A percentile compares a stretch with the other conserved stretches of the same genome.
Evolutionary conservation across 2,888 invertebrate genomes (phyloP).

Genomic region (Drosophila austrosaltans): DNA sequence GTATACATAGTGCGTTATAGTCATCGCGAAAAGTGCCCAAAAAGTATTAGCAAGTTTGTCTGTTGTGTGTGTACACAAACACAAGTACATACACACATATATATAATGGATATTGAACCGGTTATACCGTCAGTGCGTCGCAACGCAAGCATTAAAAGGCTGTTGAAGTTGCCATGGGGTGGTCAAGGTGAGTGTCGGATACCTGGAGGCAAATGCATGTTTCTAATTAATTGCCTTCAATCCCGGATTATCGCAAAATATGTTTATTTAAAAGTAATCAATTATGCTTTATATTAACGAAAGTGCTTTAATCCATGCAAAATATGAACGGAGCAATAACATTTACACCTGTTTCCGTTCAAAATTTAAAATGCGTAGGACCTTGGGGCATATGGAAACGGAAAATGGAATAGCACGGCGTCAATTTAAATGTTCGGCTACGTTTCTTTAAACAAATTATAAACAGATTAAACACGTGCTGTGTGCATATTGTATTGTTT

Average conservation of each 20-base stretch:
- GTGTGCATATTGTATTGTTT: constrained; percentile 26
- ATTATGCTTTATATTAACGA: constrained; percentile 2
- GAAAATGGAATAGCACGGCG: constrained; percentile 15
- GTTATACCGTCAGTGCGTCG: constrained; percentile 77
- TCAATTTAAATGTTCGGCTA: constrained; percentile 11
- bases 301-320: not conserved
- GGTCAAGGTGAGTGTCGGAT: constrained; percentile 77
- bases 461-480: constrained; percentile 37
- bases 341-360: constrained; percentile 10
- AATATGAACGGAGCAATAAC: not conserved
- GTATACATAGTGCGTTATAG: not conserved
- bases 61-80: not conserved
- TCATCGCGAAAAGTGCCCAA: constrained; percentile 9
- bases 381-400: not conserved
- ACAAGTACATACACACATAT: constrained; percentile 5
- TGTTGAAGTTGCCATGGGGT: constrained; percentile 81
- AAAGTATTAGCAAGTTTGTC: constrained; percentile 5
- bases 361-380: not conserved
- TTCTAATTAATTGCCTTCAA: constrained; percentile 8
- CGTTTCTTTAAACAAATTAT: constrained; percentile 29
- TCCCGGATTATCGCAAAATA: constrained; percentile 2
- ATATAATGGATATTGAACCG: constrained; percentile 71
- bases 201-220: constrained; percentile 19
- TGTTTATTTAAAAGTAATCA: constrained; percentile 1
- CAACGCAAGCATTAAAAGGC: constrained; percentile 81